These are phyloP conservation scores for Puntigrus tetrazona DNA, from an alignment of 2,113 vertebrate genomes.

Conservation along the genomic window DNA sequence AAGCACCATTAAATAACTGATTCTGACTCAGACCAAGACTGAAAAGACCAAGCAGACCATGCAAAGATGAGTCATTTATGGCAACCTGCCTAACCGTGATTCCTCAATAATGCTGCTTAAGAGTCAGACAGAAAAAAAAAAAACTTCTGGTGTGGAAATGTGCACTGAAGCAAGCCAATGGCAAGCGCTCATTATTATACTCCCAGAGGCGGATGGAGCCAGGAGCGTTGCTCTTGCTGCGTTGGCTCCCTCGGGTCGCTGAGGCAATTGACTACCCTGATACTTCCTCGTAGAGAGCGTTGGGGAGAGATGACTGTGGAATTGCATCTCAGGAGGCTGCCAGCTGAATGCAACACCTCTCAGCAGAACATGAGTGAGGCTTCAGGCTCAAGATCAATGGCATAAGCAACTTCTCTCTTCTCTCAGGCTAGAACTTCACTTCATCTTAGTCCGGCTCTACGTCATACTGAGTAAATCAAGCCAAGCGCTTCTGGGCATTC, in stretches of 20 bases:
- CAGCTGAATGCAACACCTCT: slow-evolving; percentile 32
- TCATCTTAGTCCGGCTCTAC: slow-evolving; percentile 20
- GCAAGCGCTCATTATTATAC: slow-evolving; percentile 31
- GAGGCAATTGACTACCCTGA: slow-evolving; percentile 11
- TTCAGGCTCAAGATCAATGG: slow-evolving; percentile 36
- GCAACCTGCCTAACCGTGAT: slow-evolving; percentile 16
- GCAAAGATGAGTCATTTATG: slow-evolving; percentile 25
- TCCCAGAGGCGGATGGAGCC: slow-evolving; percentile 24
- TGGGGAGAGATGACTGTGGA: slow-evolving; percentile 7
- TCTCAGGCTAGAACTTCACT: slow-evolving; percentile 18
- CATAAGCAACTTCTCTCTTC: slow-evolving; percentile 20
- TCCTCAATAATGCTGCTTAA: slow-evolving; percentile 27
- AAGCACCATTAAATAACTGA: not conserved
- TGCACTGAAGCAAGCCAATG: slow-evolving; percentile 20
- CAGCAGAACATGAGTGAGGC: slow-evolving; percentile 18
- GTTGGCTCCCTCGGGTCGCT: not conserved
- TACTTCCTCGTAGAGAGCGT: not conserved
- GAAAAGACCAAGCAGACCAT: slow-evolving; percentile 35
- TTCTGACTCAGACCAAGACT: slow-evolving; percentile 35
- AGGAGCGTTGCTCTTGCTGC: slow-evolving; percentile 28
- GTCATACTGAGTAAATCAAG: slow-evolving; percentile 13
- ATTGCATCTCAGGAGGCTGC: slow-evolving; percentile 20
- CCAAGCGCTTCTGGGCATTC: slow-evolving; percentile 4
- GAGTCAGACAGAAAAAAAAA: not conserved
- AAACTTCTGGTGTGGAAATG: slow-evolving; percentile 11